Evolutionary conservation across 2,113 vertebrate species (phyloP).

Genomic region (Platichthys stellatus): DNA sequence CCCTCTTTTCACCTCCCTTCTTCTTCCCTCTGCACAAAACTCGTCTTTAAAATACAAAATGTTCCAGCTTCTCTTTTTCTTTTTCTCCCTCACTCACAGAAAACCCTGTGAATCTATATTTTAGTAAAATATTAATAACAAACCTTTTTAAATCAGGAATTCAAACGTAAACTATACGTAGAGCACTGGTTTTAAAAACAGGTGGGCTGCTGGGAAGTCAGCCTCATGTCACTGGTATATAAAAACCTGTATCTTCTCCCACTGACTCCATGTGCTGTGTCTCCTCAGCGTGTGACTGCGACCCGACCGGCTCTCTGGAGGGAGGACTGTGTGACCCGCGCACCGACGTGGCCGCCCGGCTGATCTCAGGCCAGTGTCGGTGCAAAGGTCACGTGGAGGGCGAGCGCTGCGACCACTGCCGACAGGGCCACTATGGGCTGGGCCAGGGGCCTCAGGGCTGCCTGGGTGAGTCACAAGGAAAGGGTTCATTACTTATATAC

Average conservation of each 20-base stretch:
- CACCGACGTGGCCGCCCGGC: constrained; percentile 86
- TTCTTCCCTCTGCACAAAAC: background rate
- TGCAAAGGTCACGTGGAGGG: constrained; percentile 94
- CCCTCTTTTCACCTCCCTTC: background rate
- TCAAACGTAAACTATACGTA: too few relatives aligned
- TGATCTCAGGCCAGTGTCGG: constrained; percentile 94
- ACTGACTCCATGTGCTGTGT: background rate
- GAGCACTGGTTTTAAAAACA: too few relatives aligned
- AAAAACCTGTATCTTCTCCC: too few relatives aligned
- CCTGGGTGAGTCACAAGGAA: constrained; percentile 83
- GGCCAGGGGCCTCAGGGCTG: constrained; percentile 89
- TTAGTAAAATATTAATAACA: too few relatives aligned
- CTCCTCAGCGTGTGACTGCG: constrained; percentile 89
- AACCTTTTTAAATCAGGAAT: too few relatives aligned
- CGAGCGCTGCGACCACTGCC: constrained; percentile 92
- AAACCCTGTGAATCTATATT: background rate
- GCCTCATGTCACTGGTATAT: too few relatives aligned
- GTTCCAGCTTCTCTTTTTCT: background rate
- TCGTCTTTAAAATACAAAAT: constrained; percentile 5
- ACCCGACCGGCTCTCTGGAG: constrained; percentile 89
- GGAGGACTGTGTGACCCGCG: constrained; percentile 90
- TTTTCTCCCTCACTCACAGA: background rate
- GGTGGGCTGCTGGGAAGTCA: too few relatives aligned
- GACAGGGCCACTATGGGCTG: constrained; percentile 91
- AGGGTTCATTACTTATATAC: too few relatives aligned